These are phyloP conservation scores for Deladenus siricidicola DNA, from an alignment of 2,888 invertebrate genomes.

Conservation along the genomic window DNA sequence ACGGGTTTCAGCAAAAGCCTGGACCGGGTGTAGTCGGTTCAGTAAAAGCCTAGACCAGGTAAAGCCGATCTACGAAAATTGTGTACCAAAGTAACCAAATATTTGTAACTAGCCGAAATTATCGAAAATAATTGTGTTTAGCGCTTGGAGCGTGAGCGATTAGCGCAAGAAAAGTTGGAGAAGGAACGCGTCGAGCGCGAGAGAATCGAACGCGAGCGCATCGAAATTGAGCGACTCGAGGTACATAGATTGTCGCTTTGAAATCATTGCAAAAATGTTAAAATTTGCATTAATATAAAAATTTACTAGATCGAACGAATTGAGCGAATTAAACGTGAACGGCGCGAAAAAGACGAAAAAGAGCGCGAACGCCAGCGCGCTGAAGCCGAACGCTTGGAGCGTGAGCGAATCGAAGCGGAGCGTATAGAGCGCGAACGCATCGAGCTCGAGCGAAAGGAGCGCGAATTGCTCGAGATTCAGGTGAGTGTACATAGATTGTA, in stretches of 20 bases:
- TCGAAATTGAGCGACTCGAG: conserved; percentile 31
- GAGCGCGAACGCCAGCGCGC: conserved; percentile 34
- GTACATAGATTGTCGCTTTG: not conserved
- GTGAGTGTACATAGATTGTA: not conserved
- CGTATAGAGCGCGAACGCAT: conserved; percentile 36
- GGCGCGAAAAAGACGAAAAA: conserved; percentile 38
- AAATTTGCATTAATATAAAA: not conserved
- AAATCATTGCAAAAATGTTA: not conserved
- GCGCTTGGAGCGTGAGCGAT: conserved; percentile 9
- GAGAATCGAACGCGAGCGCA: conserved; percentile 39
- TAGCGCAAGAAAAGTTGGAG: conserved; percentile 27
- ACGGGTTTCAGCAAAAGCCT: too few species aligned
- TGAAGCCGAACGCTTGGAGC: conserved; percentile 26
- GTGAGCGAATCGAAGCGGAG: conserved; percentile 41
- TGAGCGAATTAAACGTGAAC: conserved; percentile 48
- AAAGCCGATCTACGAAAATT: too few species aligned
- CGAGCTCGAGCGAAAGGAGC: conserved; percentile 30
- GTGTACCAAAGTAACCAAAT: too few species aligned
- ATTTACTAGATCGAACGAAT: conserved; percentile 47
- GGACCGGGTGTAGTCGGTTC: too few species aligned
- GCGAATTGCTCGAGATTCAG: conserved; percentile 21
- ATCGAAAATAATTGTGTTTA: conserved; percentile 2
- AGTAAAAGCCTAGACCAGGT: too few species aligned
- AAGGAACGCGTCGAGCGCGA: conserved; percentile 27
- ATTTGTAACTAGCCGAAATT: too few species aligned